Evolutionary conservation across 2,888 invertebrate genomes (phyloP), one percentile per base, ranked within the genome.

Genomic region (Coleophora flavipennella): DNA sequence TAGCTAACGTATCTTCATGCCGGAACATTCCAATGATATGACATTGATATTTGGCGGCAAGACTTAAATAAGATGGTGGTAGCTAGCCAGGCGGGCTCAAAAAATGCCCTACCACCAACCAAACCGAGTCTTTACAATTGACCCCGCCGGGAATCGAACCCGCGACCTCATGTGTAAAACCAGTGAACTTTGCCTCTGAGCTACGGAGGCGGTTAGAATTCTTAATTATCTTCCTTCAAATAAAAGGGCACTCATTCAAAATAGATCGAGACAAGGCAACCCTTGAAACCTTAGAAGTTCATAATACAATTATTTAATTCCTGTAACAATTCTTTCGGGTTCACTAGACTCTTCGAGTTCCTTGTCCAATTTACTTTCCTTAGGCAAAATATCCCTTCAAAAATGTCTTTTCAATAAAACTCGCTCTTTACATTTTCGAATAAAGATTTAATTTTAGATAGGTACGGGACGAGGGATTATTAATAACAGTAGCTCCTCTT

Each of bases 361-460:
- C 57, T 55, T 60, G 60, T 66, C 62, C 67, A 73, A 74, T 73
- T 71, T 73, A 62, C 70, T 76, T 68, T 58, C 60, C 64, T 52
- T 59, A 57, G 62, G 68, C 63, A 73, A 72, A 77, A 70, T 68
- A 61, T 70, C 62, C 55, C 53, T 54, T 62, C 58, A 61, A 68
- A 20, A 55, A 54, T 46, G 54, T 55, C 47, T 60, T n/a, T 56
- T 57, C 66, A 65, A 67, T 67, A 68, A 62, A 57, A 62, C 59
- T 49, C 48, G 50, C 51, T 59, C 57, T 62, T 70, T 59, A 55
- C 59, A 59, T 66, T 70, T 67, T 55, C 52, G 53, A 67, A 66
- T 59, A 67, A 64, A 74, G 72, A 75, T 77, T 76, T 74, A 68
- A 77, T 75, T 76, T 73, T 57, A 72, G 74, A 78, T 77, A 66